Conservation (phyloP, 37 sponge, comb jelly and placozoan genomes). For the Axinella damicornis region DNA sequence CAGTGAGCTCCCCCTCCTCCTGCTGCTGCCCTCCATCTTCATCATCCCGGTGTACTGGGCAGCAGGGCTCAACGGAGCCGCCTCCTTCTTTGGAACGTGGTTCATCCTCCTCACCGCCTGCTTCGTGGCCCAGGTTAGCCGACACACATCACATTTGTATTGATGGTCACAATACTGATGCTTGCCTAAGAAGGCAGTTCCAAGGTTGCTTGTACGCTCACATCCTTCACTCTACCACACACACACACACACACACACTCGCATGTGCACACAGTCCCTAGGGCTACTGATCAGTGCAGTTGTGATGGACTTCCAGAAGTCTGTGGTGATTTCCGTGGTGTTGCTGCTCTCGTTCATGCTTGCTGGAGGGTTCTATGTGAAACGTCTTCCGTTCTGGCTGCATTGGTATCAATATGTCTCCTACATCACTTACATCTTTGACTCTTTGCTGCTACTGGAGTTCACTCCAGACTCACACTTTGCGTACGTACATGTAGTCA, state of each 20-base stretch:
- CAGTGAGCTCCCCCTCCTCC: constrained; percentile 76
- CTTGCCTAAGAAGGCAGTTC: background rate
- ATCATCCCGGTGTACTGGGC: constrained; percentile 43
- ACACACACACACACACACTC: background rate
- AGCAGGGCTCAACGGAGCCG: constrained; percentile 48
- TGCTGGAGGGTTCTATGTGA: constrained; percentile 81
- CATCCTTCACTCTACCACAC: background rate
- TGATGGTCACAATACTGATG: background rate
- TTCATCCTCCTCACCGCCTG: constrained; percentile 25
- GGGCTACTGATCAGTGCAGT: constrained; percentile 69
- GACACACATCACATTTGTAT: background rate
- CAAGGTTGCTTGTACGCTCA: background rate
- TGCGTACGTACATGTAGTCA: too few relatives aligned
- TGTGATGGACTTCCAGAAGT: constrained; percentile 22
- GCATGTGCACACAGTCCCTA: constrained; percentile 37
- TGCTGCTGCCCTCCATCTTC: constrained; percentile 53
- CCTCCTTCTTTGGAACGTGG: constrained; percentile 50
- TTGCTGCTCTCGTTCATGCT: constrained; percentile 69
- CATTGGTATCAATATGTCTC: constrained; percentile 66
- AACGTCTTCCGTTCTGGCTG: constrained; percentile 67
- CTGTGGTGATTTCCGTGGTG: constrained; percentile 42
- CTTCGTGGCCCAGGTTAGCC: constrained; percentile 40
- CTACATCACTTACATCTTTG: constrained; percentile 58
- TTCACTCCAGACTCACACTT: constrained; percentile 41
- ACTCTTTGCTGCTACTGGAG: constrained; percentile 46